phyloP scores from a whole-genome alignment of 1,140 invertebrate species.

The Ceratosolen fusciceps region DNA sequence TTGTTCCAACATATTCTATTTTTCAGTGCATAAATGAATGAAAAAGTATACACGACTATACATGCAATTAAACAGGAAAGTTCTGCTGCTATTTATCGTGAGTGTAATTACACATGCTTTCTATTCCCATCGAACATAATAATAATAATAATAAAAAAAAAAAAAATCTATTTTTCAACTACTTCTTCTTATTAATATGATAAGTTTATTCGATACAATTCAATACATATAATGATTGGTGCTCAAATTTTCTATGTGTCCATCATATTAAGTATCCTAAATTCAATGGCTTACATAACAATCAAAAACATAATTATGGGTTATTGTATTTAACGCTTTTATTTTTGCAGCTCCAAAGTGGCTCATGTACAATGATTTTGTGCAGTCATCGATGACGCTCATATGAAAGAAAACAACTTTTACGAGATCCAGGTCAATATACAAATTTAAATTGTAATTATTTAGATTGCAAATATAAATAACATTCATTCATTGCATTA shows the following conservation, averaged over 20 bases:
- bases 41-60: background rate
- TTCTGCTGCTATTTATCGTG: background rate
- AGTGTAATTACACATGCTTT: constrained; percentile 18
- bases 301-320: background rate
- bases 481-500: no score
- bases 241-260: background rate
- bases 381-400: background rate
- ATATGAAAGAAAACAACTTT: background rate
- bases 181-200: no score
- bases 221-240: no score
- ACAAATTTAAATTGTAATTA: background rate
- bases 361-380: background rate
- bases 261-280: background rate
- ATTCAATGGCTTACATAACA: constrained; percentile 22
- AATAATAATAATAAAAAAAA: background rate
- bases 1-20: background rate
- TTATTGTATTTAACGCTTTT: background rate
- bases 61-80: background rate
- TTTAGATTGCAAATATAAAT: no score
- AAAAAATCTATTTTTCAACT: no score
- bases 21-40: background rate
- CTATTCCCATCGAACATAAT: no score
- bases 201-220: no score
- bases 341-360: constrained; percentile 6
- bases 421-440: background rate